A percentile compares a stretch with the other conserved stretches of the same genome.
Conservation (phyloP, 2,797 vertebrate species). For the Cyclura pinguis region DNA sequence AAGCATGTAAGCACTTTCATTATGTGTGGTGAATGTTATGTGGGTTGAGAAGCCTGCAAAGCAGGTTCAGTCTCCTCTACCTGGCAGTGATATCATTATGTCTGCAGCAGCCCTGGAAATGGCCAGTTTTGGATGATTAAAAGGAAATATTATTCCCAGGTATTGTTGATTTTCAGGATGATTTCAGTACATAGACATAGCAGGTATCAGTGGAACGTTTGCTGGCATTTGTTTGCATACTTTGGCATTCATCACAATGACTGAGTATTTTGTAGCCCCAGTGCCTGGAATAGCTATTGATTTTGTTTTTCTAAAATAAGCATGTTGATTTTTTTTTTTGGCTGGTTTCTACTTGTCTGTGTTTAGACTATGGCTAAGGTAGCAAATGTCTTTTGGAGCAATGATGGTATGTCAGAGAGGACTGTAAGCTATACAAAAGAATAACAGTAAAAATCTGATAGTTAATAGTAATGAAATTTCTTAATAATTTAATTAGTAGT, state of each 20-base stretch:
- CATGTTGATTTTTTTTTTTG: neutral
- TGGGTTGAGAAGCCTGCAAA: neutral
- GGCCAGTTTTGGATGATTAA: neutral
- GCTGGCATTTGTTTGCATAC: slow-evolving; percentile 31
- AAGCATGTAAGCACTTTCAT: neutral
- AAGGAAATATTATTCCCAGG: neutral
- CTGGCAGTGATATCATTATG: slow-evolving; percentile 11
- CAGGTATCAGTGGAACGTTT: neutral
- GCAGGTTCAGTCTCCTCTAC: neutral
- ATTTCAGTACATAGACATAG: neutral
- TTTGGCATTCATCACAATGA: slow-evolving; percentile 26
- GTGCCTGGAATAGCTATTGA: slow-evolving; percentile 36
- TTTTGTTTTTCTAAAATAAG: slow-evolving; percentile 38
- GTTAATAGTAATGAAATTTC: neutral
- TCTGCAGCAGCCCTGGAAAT: neutral
- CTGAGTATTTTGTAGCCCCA: neutral
- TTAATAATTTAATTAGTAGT: neutral
- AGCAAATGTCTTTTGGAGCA: slow-evolving; percentile 39
- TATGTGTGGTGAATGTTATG: neutral
- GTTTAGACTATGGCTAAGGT: slow-evolving; percentile 14
- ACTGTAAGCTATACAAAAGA: slow-evolving; percentile 29
- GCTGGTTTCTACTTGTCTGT: slow-evolving; percentile 17
- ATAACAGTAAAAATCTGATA: neutral
- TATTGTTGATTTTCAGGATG: slow-evolving; percentile 36
- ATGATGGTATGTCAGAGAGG: slow-evolving; percentile 20